A percentile compares a stretch with the other conserved stretches of the same genome.
phyloP scores from a whole-genome alignment of 2,797 vertebrate species.

The Muraenolepis orangiensis region DNA sequence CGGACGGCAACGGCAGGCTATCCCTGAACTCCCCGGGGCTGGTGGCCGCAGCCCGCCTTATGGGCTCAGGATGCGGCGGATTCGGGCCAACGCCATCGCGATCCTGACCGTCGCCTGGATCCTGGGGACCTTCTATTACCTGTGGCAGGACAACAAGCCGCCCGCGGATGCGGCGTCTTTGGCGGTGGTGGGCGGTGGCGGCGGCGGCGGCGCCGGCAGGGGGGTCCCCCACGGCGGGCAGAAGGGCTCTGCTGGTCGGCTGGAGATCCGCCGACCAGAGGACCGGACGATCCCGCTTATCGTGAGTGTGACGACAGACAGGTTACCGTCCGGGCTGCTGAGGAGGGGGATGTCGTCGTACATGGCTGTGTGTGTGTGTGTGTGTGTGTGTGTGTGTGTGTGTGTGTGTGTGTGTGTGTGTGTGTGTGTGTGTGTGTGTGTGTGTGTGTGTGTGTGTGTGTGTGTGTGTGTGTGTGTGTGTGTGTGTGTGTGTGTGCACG shows the following conservation, averaged over 20 bases:
- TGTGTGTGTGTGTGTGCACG: no score
- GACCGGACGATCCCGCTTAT: constrained; percentile 87
- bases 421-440: no score
- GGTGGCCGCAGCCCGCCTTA: constrained; percentile 64
- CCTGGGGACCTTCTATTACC: constrained; percentile 98
- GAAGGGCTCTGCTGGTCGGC: constrained; percentile 70
- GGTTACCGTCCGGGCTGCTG: not conserved
- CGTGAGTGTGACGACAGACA: constrained; percentile 79
- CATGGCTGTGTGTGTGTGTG: not conserved
- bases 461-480: not conserved
- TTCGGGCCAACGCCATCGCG: constrained; percentile 97
- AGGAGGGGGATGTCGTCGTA: no score
- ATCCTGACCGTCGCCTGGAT: constrained; percentile 98
- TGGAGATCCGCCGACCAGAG: constrained; percentile 85
- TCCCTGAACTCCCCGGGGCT: constrained; percentile 15
- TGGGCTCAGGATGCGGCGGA: constrained; percentile 92
- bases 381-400: not conserved
- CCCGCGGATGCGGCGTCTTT: constrained; percentile 57
- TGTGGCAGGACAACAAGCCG: constrained; percentile 98
- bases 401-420: no score
- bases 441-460: not conserved
- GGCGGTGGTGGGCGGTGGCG: constrained; percentile 42
- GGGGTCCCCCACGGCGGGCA: constrained; percentile 49
- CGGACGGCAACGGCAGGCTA: not conserved
- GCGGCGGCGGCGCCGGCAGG: no score